Evolutionary conservation across 1,140 invertebrate species (phyloP), one percentile per base, ranked within the genome.

Genomic region (Physella acuta): DNA sequence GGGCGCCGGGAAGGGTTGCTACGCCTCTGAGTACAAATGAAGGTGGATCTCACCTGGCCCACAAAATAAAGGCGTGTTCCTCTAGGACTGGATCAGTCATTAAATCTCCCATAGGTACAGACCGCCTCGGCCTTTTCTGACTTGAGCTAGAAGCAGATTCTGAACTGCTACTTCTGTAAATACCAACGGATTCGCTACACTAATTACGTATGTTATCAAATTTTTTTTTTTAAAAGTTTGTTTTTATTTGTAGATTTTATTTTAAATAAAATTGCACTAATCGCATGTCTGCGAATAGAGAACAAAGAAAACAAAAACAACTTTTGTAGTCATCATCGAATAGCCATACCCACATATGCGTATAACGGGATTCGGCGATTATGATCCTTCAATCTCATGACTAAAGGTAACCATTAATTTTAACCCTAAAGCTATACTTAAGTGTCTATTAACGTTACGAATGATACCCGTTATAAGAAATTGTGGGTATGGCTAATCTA

Each of bases 51-150:
- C 31, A 66, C 64, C 64, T 66, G 30, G 64, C 64, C 64, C 64
- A 66, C 3, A 66, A 51, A 5, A 66, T 66, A 39, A 66, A 66
- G 34, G 64, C 64, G 36, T 66, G 64, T 37, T 66, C 51, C 33
- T 37, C 53, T 2, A 66, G 53, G 1, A 66, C 64, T 11, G 64
- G 64, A 36, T 66, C 64, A 24, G 64, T n/a, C 20, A 66, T 24
- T 16, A 34, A 33, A 14, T 36, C 33, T 2, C 64, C 31, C n/a
- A 56, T 16, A 8, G 55, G 64, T 31, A 51, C 37, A 3, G 51
- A 56, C 5, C 64, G 64, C 1, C 64, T 28, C 36, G 52, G 53
- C 37, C 64, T 33, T 26, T 36, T n/a, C 20, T 49, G 51, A n/a
- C 34, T 52, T 17, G n/a, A 28, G 31, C 49, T 56, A 20, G 33